Percentiles rank a stretch among this genome's conserved stretches.
Evolutionary conservation across 1,140 invertebrate genomes (phyloP).

Genomic region (Apis florea): DNA sequence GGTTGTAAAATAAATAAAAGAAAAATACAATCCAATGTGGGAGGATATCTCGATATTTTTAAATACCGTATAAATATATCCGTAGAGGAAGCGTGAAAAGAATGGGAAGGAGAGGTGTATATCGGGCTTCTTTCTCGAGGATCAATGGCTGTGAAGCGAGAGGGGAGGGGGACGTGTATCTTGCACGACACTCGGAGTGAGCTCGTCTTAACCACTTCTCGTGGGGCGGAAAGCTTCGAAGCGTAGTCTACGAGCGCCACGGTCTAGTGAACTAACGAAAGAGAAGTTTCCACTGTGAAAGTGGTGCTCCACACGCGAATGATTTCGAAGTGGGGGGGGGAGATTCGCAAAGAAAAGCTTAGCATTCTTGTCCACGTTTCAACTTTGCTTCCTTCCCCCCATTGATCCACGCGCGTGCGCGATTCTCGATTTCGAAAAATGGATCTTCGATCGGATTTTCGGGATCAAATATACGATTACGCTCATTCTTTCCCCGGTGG

Average conservation of each 20-base stretch:
- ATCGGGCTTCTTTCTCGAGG: not conserved
- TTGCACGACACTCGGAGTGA: constrained; percentile 29
- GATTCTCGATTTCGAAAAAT: constrained; percentile 21
- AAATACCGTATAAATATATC: no score
- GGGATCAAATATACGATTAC: constrained; percentile 35
- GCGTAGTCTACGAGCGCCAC: constrained; percentile 29
- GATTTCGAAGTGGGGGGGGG: constrained; percentile 44
- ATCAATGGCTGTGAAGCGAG: not conserved
- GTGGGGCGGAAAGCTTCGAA: constrained; percentile 18
- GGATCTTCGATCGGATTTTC: constrained; percentile 36
- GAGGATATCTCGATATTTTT: not conserved
- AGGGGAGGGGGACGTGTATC: not conserved
- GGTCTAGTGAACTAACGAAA: constrained; percentile 57
- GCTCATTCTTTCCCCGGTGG: not conserved
- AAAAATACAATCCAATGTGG: no score
- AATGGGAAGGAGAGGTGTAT: no score
- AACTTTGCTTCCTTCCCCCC: constrained; percentile 2
- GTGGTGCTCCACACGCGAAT: constrained; percentile 44
- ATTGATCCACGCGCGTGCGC: constrained; percentile 7
- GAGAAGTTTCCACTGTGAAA: constrained; percentile 52
- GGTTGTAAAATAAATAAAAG: no score
- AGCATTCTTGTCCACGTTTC: constrained; percentile 32
- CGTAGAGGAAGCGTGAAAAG: not conserved
- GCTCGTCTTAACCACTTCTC: constrained; percentile 49
- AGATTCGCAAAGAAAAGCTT: constrained; percentile 43